phyloP scores from a whole-genome alignment of 92 coral and sea anemone genomes.

The Heliopora coerulea region DNA sequence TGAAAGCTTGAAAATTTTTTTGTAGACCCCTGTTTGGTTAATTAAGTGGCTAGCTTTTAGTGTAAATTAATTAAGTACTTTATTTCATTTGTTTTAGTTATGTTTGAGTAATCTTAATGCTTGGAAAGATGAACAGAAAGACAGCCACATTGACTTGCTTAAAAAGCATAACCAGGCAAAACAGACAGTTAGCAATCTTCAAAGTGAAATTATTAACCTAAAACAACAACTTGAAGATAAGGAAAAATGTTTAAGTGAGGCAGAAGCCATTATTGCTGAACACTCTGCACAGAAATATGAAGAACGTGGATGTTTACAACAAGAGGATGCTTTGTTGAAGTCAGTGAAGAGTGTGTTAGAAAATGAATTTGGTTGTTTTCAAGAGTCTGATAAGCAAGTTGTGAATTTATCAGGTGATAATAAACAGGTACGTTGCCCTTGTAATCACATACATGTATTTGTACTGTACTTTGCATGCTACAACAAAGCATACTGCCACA shows the following conservation, averaged over 20 bases:
- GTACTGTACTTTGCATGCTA: too few relatives aligned
- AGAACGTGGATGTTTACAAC: slow-evolving; percentile 1
- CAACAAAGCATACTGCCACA: too few relatives aligned
- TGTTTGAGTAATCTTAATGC: slow-evolving; percentile 7
- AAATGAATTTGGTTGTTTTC: slow-evolving; percentile 1
- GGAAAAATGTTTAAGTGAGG: background rate
- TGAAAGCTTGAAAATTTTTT: too few relatives aligned
- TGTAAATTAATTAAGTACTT: too few relatives aligned
- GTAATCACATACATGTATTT: too few relatives aligned
- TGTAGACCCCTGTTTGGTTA: too few relatives aligned
- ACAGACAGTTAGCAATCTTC: slow-evolving; percentile 9
- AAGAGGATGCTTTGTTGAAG: slow-evolving; percentile 23
- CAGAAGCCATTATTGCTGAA: background rate
- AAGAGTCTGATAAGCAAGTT: background rate
- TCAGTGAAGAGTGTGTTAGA: slow-evolving; percentile 14
- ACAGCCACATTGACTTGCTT: background rate
- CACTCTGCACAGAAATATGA: background rate
- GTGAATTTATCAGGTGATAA: background rate
- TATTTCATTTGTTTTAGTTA: background rate
- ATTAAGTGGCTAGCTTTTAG: too few relatives aligned
- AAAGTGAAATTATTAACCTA: slow-evolving; percentile 10
- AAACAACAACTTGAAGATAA: slow-evolving; percentile 10
- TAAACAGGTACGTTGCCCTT: background rate
- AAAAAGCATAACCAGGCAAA: slow-evolving; percentile 8
- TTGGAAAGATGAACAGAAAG: slow-evolving; percentile 6